phyloP scores from a whole-genome alignment of 2,113 vertebrate species.

The Spermophilus dauricus region DNA sequence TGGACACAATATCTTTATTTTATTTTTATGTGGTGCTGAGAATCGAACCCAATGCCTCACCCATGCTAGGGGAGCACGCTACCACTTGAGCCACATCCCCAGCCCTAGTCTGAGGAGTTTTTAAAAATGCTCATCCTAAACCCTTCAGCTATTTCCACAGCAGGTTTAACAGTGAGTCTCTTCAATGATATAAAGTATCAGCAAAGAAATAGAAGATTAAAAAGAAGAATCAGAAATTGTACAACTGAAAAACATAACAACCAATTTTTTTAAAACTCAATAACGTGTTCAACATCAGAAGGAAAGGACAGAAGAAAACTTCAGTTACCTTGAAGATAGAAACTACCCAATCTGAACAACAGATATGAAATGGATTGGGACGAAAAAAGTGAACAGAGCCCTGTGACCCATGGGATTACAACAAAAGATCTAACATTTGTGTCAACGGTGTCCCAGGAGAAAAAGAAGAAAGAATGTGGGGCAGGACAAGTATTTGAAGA shows the following conservation, averaged over 20 bases:
- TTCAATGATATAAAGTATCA: background rate
- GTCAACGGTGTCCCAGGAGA: background rate
- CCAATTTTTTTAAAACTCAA: background rate
- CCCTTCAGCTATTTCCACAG: background rate
- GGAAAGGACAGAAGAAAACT: background rate
- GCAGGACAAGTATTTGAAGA: background rate
- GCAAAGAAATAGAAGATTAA: background rate
- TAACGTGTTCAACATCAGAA: background rate
- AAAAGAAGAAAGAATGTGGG: no score
- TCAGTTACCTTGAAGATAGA: background rate
- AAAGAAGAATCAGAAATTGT: background rate
- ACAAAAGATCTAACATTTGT: no score
- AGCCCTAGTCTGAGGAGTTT: background rate
- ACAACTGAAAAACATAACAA: background rate
- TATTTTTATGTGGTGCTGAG: no score
- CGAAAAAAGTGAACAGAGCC: background rate
- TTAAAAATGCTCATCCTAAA: background rate
- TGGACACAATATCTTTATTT: no score
- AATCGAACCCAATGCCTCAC: no score
- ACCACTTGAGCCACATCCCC: no score
- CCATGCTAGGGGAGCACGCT: no score
- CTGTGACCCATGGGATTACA: background rate
- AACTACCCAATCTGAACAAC: background rate
- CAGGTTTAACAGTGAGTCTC: background rate
- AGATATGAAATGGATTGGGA: background rate